Base-by-base conservation (phyloP, 1,140 invertebrate species). In the Eumaeus atala region DNA sequence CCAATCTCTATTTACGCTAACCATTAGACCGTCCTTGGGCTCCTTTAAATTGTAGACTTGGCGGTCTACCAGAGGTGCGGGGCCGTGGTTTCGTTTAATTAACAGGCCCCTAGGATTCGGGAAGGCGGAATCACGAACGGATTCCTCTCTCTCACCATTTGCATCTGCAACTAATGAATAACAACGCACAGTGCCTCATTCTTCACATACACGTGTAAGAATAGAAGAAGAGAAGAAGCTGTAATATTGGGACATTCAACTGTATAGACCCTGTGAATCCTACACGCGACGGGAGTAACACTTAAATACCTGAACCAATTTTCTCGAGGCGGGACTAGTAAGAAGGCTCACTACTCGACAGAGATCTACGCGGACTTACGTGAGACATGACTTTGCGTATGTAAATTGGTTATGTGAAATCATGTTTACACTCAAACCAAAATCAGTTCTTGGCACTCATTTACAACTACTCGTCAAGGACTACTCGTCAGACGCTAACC, bases 351-450 rank as follows among this genome's bases (percentile, higher is more conserved):
- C 55, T 37, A 56, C 55, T 56, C 55, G 55, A 6, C 48, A 51
- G 55, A 56, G 55, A 50, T 50, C 55, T 56, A 56, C n/a, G n/a
- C n/a, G n/a, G n/a, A n/a, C n/a, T n/a, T n/a, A n/a, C 54, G 38
- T 51, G 33, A 56, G 55, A 51, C 56, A 52, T 57, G 49, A 36
- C 48, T 57, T 57, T 57, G 56, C 56, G 49, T 51, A 49, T 52
- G 56, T 57, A 49, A 57, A 51, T 51, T 36, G 42, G 16, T 51
- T 34, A 57, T 40, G 47, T 51, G 51, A 37, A 52, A 57, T 28
- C 21, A 36, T 51, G 33, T 33, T 21, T 35, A 37, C 17, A 51
- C 33, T 11, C 33, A 52, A 44, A 44, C 40, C n/a, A 16, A 44
- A 7, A 44, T 44, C 5, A 44, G 5, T 12, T 12, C 40, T 44